Percentiles rank a stretch among this genome's conserved stretches.
Conservation (phyloP, 2,888 invertebrate genomes). For the Darwinula stevensoni region DNA sequence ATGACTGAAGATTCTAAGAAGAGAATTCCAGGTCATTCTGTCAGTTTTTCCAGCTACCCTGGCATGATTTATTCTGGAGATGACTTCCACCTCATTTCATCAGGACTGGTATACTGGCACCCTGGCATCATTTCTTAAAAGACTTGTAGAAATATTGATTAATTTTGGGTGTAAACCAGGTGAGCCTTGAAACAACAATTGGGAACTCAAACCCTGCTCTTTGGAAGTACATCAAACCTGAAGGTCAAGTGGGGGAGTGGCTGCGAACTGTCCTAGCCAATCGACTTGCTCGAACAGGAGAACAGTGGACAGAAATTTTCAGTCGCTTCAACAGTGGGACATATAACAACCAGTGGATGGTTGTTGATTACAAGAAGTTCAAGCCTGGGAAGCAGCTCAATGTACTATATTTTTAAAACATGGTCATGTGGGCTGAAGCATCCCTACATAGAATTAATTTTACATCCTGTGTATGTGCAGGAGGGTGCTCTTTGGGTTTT, state of each 20-base stretch:
- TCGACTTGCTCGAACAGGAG: slow-evolving; percentile 36
- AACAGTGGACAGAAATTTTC: slow-evolving; percentile 39
- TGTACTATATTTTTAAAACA: slow-evolving; percentile 5
- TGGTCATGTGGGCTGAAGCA: too few relatives aligned
- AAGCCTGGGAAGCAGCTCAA: slow-evolving; percentile 16
- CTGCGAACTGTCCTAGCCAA: slow-evolving; percentile 54
- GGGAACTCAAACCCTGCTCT: slow-evolving; percentile 37
- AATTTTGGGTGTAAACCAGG: slow-evolving; percentile 18
- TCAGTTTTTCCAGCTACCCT: slow-evolving; percentile 55
- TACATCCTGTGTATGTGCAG: slow-evolving; percentile 10
- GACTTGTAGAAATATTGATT: neutral
- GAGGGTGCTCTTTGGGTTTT: slow-evolving; percentile 31
- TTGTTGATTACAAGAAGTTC: slow-evolving; percentile 38
- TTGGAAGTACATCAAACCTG: slow-evolving; percentile 33
- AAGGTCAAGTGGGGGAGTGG: slow-evolving; percentile 33
- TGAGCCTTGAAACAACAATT: slow-evolving; percentile 44
- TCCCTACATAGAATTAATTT: neutral
- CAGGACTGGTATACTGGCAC: slow-evolving; percentile 16
- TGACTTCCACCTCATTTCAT: slow-evolving; percentile 17
- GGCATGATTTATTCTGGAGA: slow-evolving; percentile 25
- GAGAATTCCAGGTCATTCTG: slow-evolving; percentile 30
- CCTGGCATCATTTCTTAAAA: too few relatives aligned
- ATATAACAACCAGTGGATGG: slow-evolving; percentile 62
- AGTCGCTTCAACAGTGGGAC: slow-evolving; percentile 41
- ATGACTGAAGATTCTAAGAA: slow-evolving; percentile 17